A percentile compares a stretch with the other conserved stretches of the same genome.
These are phyloP conservation scores for Isurus oxyrinchus DNA, from an alignment of 2,113 vertebrate genomes.

Conservation along the genomic window DNA sequence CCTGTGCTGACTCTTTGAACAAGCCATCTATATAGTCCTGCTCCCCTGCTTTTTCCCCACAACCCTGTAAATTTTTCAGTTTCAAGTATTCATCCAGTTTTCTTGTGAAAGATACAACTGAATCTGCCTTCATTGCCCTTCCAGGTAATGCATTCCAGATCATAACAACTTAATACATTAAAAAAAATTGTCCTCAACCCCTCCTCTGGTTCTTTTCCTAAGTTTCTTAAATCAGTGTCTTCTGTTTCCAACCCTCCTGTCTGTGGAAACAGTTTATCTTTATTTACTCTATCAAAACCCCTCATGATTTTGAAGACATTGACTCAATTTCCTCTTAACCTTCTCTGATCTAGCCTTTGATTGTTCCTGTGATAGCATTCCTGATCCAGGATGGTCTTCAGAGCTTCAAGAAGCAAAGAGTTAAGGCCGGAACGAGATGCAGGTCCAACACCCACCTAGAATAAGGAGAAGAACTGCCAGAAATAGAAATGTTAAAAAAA, in stretches of 20 bases:
- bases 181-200: neutral
- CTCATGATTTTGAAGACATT: neutral
- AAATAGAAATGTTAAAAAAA: neutral
- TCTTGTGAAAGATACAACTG: neutral
- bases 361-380: neutral
- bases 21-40: neutral
- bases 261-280: neutral
- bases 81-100: neutral
- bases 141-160: neutral
- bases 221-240: neutral
- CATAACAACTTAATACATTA: neutral
- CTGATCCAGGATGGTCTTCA: neutral
- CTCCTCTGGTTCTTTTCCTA: neutral
- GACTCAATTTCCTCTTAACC: neutral
- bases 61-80: neutral
- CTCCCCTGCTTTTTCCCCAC: neutral
- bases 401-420: neutral
- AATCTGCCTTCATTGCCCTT: neutral
- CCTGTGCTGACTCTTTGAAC: neutral
- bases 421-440: neutral
- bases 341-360: neutral
- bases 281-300: neutral
- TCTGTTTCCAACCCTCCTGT: neutral
- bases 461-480: neutral
- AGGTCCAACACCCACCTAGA: neutral